Base-by-base conservation (phyloP, 2,888 invertebrate species). In the Ditula angustiorana region DNA sequence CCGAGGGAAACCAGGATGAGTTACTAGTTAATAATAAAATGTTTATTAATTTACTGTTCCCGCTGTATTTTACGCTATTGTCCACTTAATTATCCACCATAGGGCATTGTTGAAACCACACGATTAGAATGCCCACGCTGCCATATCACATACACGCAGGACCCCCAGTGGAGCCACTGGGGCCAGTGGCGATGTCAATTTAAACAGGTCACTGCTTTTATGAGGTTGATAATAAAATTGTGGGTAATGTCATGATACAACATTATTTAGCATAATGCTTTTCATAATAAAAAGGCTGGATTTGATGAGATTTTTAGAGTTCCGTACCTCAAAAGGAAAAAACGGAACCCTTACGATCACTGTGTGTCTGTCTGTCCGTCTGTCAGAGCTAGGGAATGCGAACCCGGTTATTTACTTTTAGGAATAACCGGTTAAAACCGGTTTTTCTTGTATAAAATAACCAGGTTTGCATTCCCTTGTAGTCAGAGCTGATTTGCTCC, bases 11-110 rank as follows among this genome's bases (percentile, higher is more conserved):
- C n/a, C n/a, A n/a, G n/a, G n/a, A n/a, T n/a, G n/a, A n/a, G n/a
- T n/a, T n/a, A n/a, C n/a, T n/a, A n/a, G n/a, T n/a, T n/a, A n/a
- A n/a, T n/a, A 30, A 30, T 10, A 30, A 30, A 8, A 30, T 30
- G 33, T 11, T 10, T 1, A 5, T 41, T 37, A 11, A 7, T 19
- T 1, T 41, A 50, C 50, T 50, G 50, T 30, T 28, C 11, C 24
- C 16, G 1, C 16, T 35, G 4, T 24, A 28, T n/a, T 19, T 7
- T 44, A 13, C n/a, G 8, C 11, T 23, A 13, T 19, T 28, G 56
- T 44, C 56, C 56, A 41, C 56, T 56, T 56, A 56, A 56, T 56
- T 41, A 56, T 56, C 41, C 44, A 28, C 56, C 44, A 28, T 41
- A 21, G 11, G 41, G 41, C 28, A 56, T 56, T 56, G 56, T 53